These are phyloP conservation scores for Avahi laniger DNA, from an alignment of 2,797 vertebrate species.

Conservation along the genomic window DNA sequence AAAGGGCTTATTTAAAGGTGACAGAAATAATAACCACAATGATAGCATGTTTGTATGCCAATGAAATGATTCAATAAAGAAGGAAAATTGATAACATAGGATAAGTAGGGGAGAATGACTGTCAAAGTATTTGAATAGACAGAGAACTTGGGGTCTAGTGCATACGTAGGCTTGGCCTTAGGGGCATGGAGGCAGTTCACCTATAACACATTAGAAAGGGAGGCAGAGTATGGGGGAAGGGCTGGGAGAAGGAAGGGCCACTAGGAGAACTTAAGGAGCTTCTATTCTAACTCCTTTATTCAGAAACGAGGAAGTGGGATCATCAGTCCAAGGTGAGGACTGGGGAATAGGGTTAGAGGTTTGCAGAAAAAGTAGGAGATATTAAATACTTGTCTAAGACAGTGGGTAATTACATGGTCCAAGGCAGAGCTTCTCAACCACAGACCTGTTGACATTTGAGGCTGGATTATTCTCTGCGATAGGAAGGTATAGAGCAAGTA, in stretches of 20 bases:
- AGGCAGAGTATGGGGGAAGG: rapidly evolving
- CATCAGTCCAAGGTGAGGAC: background rate
- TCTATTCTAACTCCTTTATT: background rate
- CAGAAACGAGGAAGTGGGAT: background rate
- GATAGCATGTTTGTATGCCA: background rate
- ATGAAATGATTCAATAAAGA: background rate
- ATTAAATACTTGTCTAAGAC: background rate
- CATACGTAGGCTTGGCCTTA: background rate
- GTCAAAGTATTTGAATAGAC: background rate
- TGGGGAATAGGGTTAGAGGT: background rate
- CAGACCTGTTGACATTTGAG: background rate
- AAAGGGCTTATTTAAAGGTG: background rate
- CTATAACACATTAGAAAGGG: background rate
- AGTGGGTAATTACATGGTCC: no score
- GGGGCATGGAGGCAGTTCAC: background rate
- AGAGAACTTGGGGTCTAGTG: background rate
- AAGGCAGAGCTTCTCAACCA: background rate
- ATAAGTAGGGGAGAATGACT: background rate
- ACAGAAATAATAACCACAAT: background rate
- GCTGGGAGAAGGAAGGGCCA: background rate
- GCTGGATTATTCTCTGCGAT: background rate
- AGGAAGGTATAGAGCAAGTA: background rate
- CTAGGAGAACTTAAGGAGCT: background rate
- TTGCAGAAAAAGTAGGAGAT: background rate
- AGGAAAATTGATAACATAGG: background rate